These are phyloP conservation scores for Doryteuthis pealeii DNA, from an alignment of 1,140 invertebrate species.

Conservation along the genomic window DNA sequence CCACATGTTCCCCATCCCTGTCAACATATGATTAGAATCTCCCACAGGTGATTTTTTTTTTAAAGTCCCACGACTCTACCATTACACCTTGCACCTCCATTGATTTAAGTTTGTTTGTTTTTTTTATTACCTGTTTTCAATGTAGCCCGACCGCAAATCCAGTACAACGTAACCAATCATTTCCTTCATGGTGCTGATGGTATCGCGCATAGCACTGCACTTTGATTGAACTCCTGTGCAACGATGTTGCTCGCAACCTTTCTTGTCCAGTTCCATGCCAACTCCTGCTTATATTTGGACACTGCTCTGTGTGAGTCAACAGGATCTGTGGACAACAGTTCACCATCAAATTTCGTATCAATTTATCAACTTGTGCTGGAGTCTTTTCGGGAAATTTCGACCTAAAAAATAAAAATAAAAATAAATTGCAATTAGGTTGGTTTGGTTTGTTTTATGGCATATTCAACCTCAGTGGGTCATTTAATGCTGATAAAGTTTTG, in stretches of 20 bases:
- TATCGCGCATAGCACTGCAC: conserved; percentile 60
- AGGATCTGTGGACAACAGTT: conserved; percentile 61
- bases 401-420: conserved; percentile 41
- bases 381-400: conserved; percentile 58
- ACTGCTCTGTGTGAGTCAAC: conserved; percentile 57
- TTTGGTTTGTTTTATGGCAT: too few species aligned
- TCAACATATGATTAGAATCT: too few species aligned
- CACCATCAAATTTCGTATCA: conserved; percentile 63
- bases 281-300: conserved; percentile 61
- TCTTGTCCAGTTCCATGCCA: conserved; percentile 64
- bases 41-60: too few species aligned
- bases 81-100: too few species aligned
- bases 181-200: conserved; percentile 52
- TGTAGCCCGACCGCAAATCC: conserved; percentile 60
- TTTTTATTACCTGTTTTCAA: conserved; percentile 39
- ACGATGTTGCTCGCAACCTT: conserved; percentile 60
- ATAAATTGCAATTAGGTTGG: too few species aligned
- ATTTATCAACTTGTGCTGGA: conserved; percentile 54
- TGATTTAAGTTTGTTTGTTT: too few species aligned
- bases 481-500: too few species aligned
- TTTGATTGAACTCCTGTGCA: conserved; percentile 62
- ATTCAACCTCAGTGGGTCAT: too few species aligned
- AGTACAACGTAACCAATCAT: conserved; percentile 62
- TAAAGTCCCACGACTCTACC: too few species aligned
- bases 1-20: too few species aligned